Conservation (phyloP, 1,140 invertebrate species). For the Cotesia chilonis region DNA sequence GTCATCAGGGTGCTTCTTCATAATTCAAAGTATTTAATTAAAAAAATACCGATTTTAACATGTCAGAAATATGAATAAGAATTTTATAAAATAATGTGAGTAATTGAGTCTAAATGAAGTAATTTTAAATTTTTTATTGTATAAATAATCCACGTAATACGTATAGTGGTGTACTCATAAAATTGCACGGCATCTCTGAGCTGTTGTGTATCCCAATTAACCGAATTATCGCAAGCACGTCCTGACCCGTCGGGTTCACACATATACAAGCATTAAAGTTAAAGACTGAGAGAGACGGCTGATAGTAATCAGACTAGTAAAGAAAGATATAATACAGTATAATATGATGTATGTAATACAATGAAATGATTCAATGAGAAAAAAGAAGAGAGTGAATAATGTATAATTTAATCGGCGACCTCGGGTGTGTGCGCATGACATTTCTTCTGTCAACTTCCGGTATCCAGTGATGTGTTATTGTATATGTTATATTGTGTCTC, state of each 20-base stretch:
- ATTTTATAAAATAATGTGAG: too few species aligned
- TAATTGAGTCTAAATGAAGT: not conserved
- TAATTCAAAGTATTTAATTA: not conserved
- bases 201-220: conserved; percentile 53
- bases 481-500: not conserved
- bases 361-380: not conserved
- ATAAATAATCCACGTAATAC: conserved; percentile 25
- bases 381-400: conserved; percentile 25
- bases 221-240: conserved; percentile 52
- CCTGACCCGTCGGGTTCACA: conserved; percentile 31
- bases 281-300: conserved; percentile 22
- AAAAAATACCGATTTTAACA: not conserved
- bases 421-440: conserved; percentile 37
- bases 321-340: not conserved
- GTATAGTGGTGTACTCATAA: conserved; percentile 41
- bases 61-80: not conserved
- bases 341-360: too few species aligned
- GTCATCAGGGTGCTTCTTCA: too few species aligned
- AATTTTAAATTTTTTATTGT: not conserved
- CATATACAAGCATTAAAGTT: not conserved
- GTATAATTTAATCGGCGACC: conserved; percentile 44
- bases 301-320: not conserved
- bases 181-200: conserved; percentile 47
- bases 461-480: conserved; percentile 34
- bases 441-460: conserved; percentile 51